Evolutionary conservation across 1,140 invertebrate species (phyloP).

Genomic region (Drosophila equinoxialis): DNA sequence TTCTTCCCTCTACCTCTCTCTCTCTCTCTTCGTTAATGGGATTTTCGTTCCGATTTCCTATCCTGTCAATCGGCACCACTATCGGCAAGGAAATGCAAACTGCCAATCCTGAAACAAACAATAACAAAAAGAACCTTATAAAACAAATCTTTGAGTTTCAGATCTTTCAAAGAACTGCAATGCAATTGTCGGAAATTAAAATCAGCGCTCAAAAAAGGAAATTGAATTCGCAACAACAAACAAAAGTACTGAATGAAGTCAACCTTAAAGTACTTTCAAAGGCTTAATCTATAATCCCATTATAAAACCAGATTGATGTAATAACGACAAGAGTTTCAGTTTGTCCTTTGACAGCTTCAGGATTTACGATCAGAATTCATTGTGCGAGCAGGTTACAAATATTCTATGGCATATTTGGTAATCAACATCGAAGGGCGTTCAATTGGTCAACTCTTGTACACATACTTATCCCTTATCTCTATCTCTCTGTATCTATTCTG

Average conservation of each 20-base stretch:
- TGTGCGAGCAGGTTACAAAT: background rate
- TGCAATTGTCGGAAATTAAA: background rate
- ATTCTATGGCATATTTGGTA: background rate
- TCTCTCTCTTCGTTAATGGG: conserved; percentile 3
- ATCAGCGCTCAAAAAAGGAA: background rate
- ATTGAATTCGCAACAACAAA: background rate
- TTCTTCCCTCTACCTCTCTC: too few relatives aligned
- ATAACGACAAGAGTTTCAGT: too few relatives aligned
- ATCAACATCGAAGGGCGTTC: conserved; percentile 18
- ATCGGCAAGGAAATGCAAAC: background rate
- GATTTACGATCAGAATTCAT: background rate
- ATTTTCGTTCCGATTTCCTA: conserved; percentile 9
- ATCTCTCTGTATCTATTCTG: background rate
- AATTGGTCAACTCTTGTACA: conserved; percentile 31
- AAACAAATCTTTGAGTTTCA: background rate
- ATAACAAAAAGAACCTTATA: background rate
- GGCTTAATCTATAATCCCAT: too few relatives aligned
- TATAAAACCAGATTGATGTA: too few relatives aligned
- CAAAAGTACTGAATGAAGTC: too few relatives aligned
- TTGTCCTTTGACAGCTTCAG: too few relatives aligned
- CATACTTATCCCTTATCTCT: background rate
- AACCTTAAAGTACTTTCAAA: too few relatives aligned
- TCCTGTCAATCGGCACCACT: conserved; percentile 5
- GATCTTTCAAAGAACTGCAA: background rate
- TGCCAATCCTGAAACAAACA: background rate